Base-by-base conservation (phyloP, 2,113 vertebrate genomes). In the Willisornis vidua region DNA sequence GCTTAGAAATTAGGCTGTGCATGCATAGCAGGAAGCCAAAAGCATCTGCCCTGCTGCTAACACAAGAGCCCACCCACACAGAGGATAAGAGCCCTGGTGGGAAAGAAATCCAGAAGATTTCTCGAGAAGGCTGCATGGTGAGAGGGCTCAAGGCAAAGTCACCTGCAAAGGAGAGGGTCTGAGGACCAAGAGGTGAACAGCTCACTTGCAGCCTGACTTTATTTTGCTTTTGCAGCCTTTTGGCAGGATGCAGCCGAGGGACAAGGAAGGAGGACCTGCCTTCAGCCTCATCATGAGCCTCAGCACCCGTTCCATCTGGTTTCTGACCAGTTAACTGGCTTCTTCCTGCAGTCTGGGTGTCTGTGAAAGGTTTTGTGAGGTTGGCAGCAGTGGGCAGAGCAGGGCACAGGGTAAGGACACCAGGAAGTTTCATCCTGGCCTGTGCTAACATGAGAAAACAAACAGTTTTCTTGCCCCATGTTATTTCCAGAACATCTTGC, bases 61-160 rank as follows among this genome's bases (percentile, higher is more conserved):
- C 61, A 66, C 46, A 62, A 90, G 85, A 66, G 54, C 81, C 31
- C 52, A 75, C 61, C 23, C 80, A 35, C 77, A 22, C 22, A 17
- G 67, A 8, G 12, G 41, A 22, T 7, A 58, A 86, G 75, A 80
- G 14, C 41, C 70, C 82, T 13, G 12, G 15, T 33, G 67, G 67
- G 51, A 59, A 82, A 89, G 24, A 81, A 66, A 81, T 52, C 55
- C 63, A 62, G 24, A n/a, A 46, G 54, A 33, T 80, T 73, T 58
- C 20, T 55, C 0, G 1, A 37, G 65, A 48, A 61, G 24, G 9
- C 8, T 35, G 16, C 48, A 35, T 0, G 0, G 73, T 22, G 14
- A 73, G 33, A 62, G 22, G 20, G 20, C 43, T 58, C 14, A 35
- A 43, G n/a, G 82, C 28, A 68, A 79, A 57, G 29, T 10, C 48